Base-by-base conservation (phyloP, 1,140 invertebrate genomes). In the Varroa destructor region DNA sequence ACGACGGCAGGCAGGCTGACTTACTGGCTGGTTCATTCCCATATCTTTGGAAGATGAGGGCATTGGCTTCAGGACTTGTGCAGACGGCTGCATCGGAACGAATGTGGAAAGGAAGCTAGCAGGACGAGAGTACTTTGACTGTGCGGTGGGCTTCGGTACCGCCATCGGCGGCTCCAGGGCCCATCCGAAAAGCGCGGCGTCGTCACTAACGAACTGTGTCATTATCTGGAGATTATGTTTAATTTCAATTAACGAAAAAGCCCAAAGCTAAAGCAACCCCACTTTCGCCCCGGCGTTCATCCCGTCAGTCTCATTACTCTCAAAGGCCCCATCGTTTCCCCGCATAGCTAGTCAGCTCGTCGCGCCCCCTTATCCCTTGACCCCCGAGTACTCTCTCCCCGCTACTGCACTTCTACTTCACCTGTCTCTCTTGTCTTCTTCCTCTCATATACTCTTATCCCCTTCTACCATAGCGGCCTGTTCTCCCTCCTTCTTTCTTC, bases 211-310 rank as follows among this genome's bases (percentile, higher is more conserved):
- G 61, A 67, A 36, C 61, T 40, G 61, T 40, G 61, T 67, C 61
- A 67, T 67, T 67, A 67, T 67, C 61, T 67, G 40, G 12, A 46
- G 61, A 67, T 67, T 67, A 67, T 67, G 61, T 40, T 67, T 37
- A 36, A 40, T 67, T 67, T 67, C 61, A 67, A 67, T 67, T 67
- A 67, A 58, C 57, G 57, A 58, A 58, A 58, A 67, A 67, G 37
- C 14, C 57, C 25, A 58, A 37, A 36, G 40, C 57, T 58, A 58
- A 37, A 36, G 40, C n/a, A 12, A 25, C 57, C 57, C 57, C 6
- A 42, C 42, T 58, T 58, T 14, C 14, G 6, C 5, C 42, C 57
- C 57, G 3, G 36, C 57, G 36, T 12, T 67, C 61, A 46, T 67
- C 61, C 14, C 40, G n/a, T 40, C 46, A 2, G 12, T 37, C 61